phyloP scores from a whole-genome alignment of 2,888 invertebrate species.

The Rutpela maculata region DNA sequence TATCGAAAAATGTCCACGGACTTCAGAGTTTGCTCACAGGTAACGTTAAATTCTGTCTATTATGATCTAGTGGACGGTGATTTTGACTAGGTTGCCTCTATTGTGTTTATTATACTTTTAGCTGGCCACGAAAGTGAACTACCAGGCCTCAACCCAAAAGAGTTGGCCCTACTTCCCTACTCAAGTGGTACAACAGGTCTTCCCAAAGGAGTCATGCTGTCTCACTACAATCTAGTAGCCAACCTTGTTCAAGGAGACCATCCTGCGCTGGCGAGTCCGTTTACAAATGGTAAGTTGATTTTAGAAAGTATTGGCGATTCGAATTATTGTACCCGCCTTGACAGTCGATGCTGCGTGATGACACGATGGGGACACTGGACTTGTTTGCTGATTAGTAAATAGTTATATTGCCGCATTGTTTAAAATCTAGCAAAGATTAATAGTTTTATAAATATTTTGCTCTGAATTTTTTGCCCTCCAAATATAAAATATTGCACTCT shows the following conservation, averaged over 20 bases:
- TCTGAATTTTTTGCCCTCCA: too few species aligned
- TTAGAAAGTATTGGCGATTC: too few species aligned
- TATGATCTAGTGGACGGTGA: too few species aligned
- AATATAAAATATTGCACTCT: too few species aligned
- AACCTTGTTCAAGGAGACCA: conserved; percentile 71
- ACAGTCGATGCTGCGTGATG: too few species aligned
- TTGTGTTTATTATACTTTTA: conserved; percentile 20
- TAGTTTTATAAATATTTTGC: too few species aligned
- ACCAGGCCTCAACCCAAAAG: conserved; percentile 74
- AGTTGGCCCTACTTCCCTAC: conserved; percentile 78
- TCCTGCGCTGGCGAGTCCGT: conserved; percentile 62
- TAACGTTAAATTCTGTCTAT: conserved; percentile 9
- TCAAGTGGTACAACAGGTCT: conserved; percentile 88
- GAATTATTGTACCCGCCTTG: too few species aligned
- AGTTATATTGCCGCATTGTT: too few species aligned
- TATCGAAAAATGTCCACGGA: conserved; percentile 70
- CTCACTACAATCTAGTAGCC: conserved; percentile 80
- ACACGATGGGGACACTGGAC: too few species aligned
- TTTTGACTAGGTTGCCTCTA: neutral
- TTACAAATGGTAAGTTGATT: conserved; percentile 60
- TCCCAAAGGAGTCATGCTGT: conserved; percentile 87
- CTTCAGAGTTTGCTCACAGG: conserved; percentile 70
- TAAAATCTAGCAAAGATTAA: too few species aligned
- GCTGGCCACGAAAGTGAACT: conserved; percentile 70
- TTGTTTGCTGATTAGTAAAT: too few species aligned